These are phyloP conservation scores for Columba livia DNA, from an alignment of 2,113 vertebrate genomes.

Conservation along the genomic window DNA sequence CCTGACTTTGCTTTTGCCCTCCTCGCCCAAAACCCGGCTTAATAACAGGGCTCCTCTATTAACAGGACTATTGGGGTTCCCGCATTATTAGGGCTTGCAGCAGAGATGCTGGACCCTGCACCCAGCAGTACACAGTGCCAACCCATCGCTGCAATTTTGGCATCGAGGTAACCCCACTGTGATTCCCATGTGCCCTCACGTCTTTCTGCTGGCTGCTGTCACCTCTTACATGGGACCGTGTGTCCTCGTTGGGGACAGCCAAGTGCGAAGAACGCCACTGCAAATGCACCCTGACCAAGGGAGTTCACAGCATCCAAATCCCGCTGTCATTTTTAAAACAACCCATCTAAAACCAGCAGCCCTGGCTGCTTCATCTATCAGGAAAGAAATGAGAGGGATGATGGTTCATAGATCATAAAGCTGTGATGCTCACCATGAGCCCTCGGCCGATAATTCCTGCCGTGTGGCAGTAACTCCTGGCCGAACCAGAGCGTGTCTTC, in stretches of 20 bases:
- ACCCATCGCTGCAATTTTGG: rapidly evolving
- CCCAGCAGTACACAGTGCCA: background rate
- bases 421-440: rapidly evolving
- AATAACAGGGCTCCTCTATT: no score
- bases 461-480: rapidly evolving
- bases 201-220: background rate
- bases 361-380: rapidly evolving
- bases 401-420: rapidly evolving
- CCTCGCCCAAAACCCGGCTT: rapidly evolving
- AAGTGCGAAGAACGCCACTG: rapidly evolving
- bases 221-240: rapidly evolving
- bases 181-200: rapidly evolving
- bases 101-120: background rate
- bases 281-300: background rate
- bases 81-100: rapidly evolving
- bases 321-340: background rate
- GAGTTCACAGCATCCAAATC: background rate
- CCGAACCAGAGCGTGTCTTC: background rate
- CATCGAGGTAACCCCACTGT: rapidly evolving
- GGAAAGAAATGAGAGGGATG: background rate
- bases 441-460: background rate
- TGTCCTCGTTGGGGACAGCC: background rate
- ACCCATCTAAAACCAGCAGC: background rate
- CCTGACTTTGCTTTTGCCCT: background rate
- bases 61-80: background rate